Evolutionary conservation across 2,888 invertebrate genomes (phyloP).

Genomic region (Coelogynopora nodosa): DNA sequence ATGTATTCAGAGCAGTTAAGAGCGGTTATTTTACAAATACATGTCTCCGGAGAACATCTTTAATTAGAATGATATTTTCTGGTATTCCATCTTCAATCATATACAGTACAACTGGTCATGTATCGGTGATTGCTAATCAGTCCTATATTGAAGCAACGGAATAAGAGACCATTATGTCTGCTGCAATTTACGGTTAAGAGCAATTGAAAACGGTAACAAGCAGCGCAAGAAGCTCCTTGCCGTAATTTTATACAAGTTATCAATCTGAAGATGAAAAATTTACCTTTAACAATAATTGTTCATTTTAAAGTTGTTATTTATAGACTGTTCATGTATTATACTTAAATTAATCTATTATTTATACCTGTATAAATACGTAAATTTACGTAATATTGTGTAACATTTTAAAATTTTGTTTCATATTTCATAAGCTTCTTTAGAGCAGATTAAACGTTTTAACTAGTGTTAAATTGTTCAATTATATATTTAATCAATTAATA

Average conservation of each 20-base stretch:
- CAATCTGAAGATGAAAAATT: neutral
- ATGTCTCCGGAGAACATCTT: no score
- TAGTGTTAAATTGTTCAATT: no score
- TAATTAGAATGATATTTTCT: neutral
- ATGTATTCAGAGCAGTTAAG: no score
- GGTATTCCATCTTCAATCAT: neutral
- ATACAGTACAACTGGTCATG: neutral
- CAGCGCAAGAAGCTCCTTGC: neutral
- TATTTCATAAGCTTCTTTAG: no score
- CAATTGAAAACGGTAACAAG: neutral
- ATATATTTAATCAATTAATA: no score
- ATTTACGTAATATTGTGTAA: no score
- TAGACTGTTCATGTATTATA: neutral
- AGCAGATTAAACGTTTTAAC: no score
- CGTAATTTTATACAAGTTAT: neutral
- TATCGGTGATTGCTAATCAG: neutral
- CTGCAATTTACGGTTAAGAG: neutral
- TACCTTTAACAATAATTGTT: neutral
- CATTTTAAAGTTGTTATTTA: neutral
- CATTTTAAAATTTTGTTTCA: no score
- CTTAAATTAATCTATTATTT: neutral
- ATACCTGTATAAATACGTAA: no score
- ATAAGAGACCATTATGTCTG: neutral
- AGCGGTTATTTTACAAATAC: no score
- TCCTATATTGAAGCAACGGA: neutral